phyloP scores from a whole-genome alignment of 2,797 vertebrate genomes.

The Chloroceryle inda region DNA sequence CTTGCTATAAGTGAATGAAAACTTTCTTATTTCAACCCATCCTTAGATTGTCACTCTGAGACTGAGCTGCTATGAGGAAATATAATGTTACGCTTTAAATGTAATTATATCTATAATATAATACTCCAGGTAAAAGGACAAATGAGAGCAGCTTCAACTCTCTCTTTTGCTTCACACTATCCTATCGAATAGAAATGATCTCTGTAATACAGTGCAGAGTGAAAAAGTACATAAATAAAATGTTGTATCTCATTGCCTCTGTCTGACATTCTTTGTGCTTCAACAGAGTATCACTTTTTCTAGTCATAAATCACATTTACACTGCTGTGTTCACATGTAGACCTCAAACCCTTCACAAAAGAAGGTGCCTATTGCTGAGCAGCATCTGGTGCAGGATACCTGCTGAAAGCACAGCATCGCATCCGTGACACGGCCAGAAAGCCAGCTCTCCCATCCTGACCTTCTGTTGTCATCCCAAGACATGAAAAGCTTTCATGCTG shows the following conservation, averaged over 20 bases:
- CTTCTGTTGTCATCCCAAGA: neutral
- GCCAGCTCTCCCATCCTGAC: fast-evolving
- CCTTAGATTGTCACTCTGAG: neutral
- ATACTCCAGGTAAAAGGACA: neutral
- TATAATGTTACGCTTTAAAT: neutral
- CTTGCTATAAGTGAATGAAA: neutral
- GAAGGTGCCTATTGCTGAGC: neutral
- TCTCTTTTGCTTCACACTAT: neutral
- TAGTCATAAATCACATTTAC: neutral
- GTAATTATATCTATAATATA: too few relatives aligned
- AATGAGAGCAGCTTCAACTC: neutral
- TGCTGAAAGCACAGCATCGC: neutral
- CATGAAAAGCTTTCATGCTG: fast-evolving
- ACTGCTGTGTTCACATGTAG: neutral
- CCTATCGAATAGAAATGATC: neutral
- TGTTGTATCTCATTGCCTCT: neutral
- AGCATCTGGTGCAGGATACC: neutral
- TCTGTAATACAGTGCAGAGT: neutral
- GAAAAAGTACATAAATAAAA: neutral
- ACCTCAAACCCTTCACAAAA: neutral
- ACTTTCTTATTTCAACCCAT: neutral
- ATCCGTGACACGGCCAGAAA: neutral
- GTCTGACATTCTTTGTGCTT: neutral
- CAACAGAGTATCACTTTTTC: neutral
- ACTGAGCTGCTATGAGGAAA: fast-evolving